Percentiles rank a stretch among this genome's conserved stretches.
These are phyloP conservation scores for Scleropages formosus DNA, from an alignment of 2,797 vertebrate species.

Conservation along the genomic window DNA sequence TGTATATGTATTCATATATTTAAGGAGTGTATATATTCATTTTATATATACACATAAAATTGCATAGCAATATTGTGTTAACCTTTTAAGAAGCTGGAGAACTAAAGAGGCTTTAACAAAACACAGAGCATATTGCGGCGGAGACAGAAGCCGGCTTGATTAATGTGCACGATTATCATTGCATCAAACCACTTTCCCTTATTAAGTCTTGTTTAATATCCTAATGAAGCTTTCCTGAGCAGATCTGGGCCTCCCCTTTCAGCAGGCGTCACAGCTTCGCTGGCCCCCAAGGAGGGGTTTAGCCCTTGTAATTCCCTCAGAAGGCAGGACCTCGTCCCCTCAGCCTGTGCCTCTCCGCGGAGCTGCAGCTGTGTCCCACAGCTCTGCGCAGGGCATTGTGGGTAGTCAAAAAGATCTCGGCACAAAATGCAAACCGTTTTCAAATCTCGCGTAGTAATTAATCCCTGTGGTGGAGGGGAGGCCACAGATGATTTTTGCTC, in stretches of 20 bases:
- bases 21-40: too few species aligned
- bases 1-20: too few species aligned
- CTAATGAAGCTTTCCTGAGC: constrained; percentile 96
- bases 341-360: constrained; percentile 63
- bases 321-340: constrained; percentile 56
- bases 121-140: constrained; percentile 87
- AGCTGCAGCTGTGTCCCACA: constrained; percentile 77
- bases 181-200: constrained; percentile 99
- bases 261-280: constrained; percentile 31
- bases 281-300: constrained; percentile 65
- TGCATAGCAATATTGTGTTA: constrained; percentile 69
- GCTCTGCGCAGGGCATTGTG: constrained; percentile 54
- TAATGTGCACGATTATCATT: constrained; percentile 96
- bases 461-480: too few species aligned
- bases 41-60: constrained; percentile 47
- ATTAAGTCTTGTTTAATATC: constrained; percentile 99
- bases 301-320: constrained; percentile 69
- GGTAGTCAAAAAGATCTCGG: neutral
- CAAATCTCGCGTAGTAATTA: neutral
- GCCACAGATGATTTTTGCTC: too few species aligned
- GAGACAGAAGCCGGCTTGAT: constrained; percentile 93
- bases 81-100: constrained; percentile 90
- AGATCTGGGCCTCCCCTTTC: constrained; percentile 83
- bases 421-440: neutral
- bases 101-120: constrained; percentile 93